Conservation (phyloP, 2,113 vertebrate species). For the Phainopepla nitens region DNA sequence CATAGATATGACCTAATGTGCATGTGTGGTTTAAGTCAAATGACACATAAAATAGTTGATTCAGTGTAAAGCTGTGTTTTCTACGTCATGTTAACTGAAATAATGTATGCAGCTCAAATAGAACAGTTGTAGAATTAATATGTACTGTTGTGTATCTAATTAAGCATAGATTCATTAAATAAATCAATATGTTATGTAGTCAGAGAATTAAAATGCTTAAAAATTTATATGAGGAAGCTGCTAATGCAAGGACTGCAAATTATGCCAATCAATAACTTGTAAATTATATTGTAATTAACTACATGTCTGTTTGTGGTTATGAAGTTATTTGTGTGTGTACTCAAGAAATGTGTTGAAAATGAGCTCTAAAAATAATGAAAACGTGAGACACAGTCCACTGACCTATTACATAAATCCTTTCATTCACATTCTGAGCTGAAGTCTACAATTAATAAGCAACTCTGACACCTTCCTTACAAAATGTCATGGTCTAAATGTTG, state of each 20-base stretch:
- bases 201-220: constrained; percentile 18
- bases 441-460: constrained; percentile 1
- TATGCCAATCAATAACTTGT: not conserved
- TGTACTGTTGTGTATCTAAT: not conserved
- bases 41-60: not conserved
- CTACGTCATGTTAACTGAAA: not conserved
- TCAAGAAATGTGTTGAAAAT: not conserved
- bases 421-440: not conserved
- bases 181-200: not conserved
- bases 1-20: not conserved
- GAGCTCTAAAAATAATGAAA: not conserved
- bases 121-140: not conserved
- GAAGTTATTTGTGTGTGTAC: not conserved
- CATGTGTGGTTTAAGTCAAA: not conserved
- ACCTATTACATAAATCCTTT: constrained; percentile 16
- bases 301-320: not conserved
- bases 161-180: not conserved
- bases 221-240: not conserved
- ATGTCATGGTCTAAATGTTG: constrained; percentile 12
- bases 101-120: not conserved
- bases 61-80: not conserved
- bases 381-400: not conserved
- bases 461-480: constrained; percentile 11
- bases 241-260: not conserved
- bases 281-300: constrained; percentile 41